Percentiles rank a stretch among this genome's conserved stretches.
Conservation (phyloP, 2,888 invertebrate genomes). For the Synergus itoensis region DNA sequence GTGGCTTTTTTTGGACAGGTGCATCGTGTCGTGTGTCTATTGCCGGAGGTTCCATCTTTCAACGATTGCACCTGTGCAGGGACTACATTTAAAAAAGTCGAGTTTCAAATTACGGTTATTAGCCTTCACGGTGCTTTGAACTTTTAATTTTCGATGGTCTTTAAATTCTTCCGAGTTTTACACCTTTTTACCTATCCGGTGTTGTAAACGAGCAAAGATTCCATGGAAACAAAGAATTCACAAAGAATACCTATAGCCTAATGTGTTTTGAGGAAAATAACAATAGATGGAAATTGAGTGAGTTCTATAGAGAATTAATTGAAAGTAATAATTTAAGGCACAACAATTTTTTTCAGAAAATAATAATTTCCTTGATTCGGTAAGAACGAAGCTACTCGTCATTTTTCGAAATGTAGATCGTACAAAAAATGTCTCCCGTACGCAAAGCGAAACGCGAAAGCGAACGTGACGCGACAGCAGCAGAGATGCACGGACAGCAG, state of each 20-base stretch:
- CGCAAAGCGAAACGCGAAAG: constrained; percentile 56
- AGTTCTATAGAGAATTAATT: too few relatives aligned
- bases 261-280: too few relatives aligned
- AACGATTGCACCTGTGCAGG: constrained; percentile 23
- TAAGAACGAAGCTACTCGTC: neutral
- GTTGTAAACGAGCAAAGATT: too few relatives aligned
- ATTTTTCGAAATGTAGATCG: constrained; percentile 6
- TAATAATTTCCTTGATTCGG: neutral
- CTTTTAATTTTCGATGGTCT: constrained; percentile 1
- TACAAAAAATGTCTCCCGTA: constrained; percentile 11
- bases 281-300: too few relatives aligned
- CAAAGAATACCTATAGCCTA: too few relatives aligned
- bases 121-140: constrained; percentile 33
- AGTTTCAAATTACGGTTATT: constrained; percentile 37
- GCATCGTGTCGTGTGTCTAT: constrained; percentile 48
- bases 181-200: neutral
- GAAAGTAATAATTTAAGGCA: too few relatives aligned
- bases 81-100: constrained; percentile 22
- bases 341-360: too few relatives aligned
- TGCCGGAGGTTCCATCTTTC: constrained; percentile 25
- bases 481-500: constrained; percentile 56
- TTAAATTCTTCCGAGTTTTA: neutral
- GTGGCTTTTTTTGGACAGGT: constrained; percentile 55
- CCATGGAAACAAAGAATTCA: too few relatives aligned
- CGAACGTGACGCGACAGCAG: constrained; percentile 67